Base-by-base conservation (phyloP, 2,113 vertebrate genomes). In the Sminthopsis crassicaudata region DNA sequence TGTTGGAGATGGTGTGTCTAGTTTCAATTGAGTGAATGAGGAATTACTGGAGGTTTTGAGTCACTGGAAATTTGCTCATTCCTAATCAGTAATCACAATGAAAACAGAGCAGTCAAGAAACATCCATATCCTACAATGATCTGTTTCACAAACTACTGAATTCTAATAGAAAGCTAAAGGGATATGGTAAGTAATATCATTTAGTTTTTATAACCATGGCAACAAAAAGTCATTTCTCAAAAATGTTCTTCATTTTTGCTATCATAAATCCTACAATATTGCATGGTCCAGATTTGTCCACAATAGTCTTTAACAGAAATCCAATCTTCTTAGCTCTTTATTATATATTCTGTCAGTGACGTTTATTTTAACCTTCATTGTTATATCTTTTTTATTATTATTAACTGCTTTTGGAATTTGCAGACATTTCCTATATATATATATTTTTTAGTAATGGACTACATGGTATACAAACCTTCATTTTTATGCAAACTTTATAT, bases 91-190 rank as follows among this genome's bases (percentile, higher is more conserved):
- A 91, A 90, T 91, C 90, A 94, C 95, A 2, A 92, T 14, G 19
- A 93, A 53, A 95, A 23, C 57, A 95, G 50, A 94, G 91, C 93
- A 92, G 6, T 91, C n/a, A 93, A 90, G 54, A 14, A 95, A 36
- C 9, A 67, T 30, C 53, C 8, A 53, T 1, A 90, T 51, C 90
- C 94, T 60, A 95, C 50, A 93, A 90, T 36, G 8, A n/a, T 76
- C 12, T n/a, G 36, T n/a, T 12, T 42, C 36, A 42, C 1, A 84
- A 3, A 84, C 67, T 19, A 22, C n/a, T 60, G 27, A 90, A 8
- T 51, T 55, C 42, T 94, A 26, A n/a, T 26, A 92, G 54, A 67
- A 94, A 1, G 46, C 16, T 94, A 89, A 91, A 90, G 25, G 22
- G 67, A 51, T 2, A 12, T n/a, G 89, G 57, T 84, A 67, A 93